phyloP scores from a whole-genome alignment of 2,888 invertebrate genomes.

The Lasius fuliginosus region DNA sequence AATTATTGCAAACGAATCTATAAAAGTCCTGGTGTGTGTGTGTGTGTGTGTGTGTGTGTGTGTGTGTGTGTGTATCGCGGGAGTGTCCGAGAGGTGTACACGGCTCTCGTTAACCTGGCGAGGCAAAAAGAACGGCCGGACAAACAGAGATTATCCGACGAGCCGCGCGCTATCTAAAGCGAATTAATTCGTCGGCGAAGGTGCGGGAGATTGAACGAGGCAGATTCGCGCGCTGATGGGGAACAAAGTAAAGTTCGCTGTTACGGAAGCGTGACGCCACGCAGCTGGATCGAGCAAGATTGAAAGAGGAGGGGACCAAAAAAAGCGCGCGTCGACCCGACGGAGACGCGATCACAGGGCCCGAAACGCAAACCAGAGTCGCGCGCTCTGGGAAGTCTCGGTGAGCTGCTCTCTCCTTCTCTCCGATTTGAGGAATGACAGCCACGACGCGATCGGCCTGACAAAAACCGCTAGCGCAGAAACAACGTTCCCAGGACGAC shows the following conservation, averaged over 20 bases:
- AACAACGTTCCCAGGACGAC: conserved; percentile 66
- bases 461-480: conserved; percentile 48
- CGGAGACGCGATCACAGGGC: conserved; percentile 20
- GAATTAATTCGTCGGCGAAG: conserved; percentile 26
- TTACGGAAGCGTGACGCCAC: conserved; percentile 47
- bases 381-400: conserved; percentile 42
- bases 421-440: conserved; percentile 43
- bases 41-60: background rate
- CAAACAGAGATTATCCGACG: background rate
- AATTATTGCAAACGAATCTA: background rate
- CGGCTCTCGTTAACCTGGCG: background rate
- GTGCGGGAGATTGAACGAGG: conserved; percentile 19
- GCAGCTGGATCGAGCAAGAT: conserved; percentile 46
- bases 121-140: background rate
- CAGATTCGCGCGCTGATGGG: conserved; percentile 31
- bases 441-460: conserved; percentile 38
- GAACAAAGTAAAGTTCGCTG: conserved; percentile 31
- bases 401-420: conserved; percentile 28
- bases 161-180: background rate
- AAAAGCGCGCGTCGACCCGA: conserved; percentile 43
- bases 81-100: background rate
- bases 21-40: background rate
- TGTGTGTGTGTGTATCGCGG: background rate
- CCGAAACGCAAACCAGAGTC: conserved; percentile 14
- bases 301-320: conserved; percentile 21